Evolutionary conservation across 2,113 vertebrate species (phyloP).

Genomic region (Bettongia penicillata): DNA sequence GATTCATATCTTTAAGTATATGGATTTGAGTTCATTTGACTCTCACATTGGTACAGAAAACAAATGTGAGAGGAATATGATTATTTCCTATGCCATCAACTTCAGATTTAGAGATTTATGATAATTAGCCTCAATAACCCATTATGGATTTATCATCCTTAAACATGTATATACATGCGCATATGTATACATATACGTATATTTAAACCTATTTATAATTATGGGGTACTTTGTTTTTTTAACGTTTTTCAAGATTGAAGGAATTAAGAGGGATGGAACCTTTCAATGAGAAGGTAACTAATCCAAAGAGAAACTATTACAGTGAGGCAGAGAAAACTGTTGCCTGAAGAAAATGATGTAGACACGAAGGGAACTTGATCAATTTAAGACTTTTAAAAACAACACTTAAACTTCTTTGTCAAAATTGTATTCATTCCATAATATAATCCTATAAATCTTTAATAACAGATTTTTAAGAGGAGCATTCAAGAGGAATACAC

Average conservation of each 20-base stretch:
- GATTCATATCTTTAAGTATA: neutral
- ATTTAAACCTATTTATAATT: neutral
- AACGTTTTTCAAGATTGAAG: constrained; percentile 31
- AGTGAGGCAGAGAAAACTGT: neutral
- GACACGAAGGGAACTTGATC: neutral
- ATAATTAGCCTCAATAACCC: neutral
- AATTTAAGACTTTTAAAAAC: neutral
- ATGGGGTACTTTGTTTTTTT: constrained; percentile 7
- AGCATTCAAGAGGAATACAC: no score
- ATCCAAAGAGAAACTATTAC: neutral
- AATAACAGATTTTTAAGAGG: neutral
- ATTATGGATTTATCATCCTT: neutral
- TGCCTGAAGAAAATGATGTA: no score
- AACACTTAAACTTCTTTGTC: neutral
- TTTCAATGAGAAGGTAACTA: neutral
- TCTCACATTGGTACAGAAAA: no score
- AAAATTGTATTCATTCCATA: neutral
- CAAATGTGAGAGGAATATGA: neutral
- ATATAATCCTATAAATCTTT: neutral
- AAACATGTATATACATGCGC: neutral
- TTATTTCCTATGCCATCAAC: neutral
- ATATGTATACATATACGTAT: no score
- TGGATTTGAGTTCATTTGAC: no score
- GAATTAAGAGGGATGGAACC: neutral
- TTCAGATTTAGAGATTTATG: neutral